These are phyloP conservation scores for Atherinosoma microstoma DNA, from an alignment of 2,797 vertebrate genomes.

Conservation along the genomic window DNA sequence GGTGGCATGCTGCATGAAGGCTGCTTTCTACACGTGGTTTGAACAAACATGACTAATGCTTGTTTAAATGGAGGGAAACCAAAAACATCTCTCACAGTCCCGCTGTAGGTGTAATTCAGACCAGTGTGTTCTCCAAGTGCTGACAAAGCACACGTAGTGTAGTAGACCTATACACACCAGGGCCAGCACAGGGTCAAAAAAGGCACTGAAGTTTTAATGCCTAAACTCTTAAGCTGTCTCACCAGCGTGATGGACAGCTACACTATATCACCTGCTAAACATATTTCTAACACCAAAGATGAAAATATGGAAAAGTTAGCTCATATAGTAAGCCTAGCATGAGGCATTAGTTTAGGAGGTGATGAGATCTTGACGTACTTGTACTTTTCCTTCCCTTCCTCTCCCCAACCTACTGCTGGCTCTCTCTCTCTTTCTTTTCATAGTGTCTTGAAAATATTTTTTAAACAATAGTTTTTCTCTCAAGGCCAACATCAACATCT, in stretches of 20 bases:
- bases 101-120: conserved; percentile 51
- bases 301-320: not conserved
- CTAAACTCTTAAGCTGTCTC: conserved; percentile 15
- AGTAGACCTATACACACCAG: conserved; percentile 25
- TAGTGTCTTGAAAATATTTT: conserved; percentile 78
- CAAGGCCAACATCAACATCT: conserved; percentile 85
- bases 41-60: conserved; percentile 67
- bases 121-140: conserved; percentile 64
- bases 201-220: conserved; percentile 22
- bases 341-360: not conserved
- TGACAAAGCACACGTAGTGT: conserved; percentile 61
- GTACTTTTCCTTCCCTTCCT: conserved; percentile 9
- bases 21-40: conserved; percentile 61
- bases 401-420: not conserved
- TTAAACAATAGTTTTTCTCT: conserved; percentile 82
- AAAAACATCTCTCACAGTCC: conserved; percentile 65
- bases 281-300: not conserved
- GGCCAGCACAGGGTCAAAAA: conserved; percentile 50
- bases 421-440: conserved; percentile 37
- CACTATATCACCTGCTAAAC: conserved; percentile 1
- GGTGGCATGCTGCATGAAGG: conserved; percentile 30
- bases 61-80: conserved; percentile 77
- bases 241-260: conserved; percentile 44
- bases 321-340: not conserved
- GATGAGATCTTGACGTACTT: conserved; percentile 35